Evolutionary conservation across 2,797 vertebrate species (phyloP).

Genomic region (Centroberyx gerrardi): DNA sequence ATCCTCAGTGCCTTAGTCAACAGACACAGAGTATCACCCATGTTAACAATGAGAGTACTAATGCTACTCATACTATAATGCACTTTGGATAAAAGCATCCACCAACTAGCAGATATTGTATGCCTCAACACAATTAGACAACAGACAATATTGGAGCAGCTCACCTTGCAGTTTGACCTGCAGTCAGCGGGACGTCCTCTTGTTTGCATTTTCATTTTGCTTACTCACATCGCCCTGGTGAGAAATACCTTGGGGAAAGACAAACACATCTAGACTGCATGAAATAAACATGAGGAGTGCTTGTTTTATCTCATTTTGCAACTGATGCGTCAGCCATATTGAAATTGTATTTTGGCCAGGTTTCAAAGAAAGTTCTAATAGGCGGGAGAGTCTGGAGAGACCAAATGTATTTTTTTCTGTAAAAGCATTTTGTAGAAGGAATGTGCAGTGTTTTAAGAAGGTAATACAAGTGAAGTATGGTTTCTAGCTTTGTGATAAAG

Average conservation of each 20-base stretch:
- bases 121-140: neutral
- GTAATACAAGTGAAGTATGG: no score
- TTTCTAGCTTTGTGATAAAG: no score
- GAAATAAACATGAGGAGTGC: constrained; percentile 47
- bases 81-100: no score
- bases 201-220: constrained; percentile 11
- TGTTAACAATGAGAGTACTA: no score
- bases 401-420: neutral
- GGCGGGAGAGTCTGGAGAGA: neutral
- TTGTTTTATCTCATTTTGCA: constrained; percentile 12
- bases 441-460: neutral
- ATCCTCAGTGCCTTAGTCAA: no score
- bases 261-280: constrained; percentile 14
- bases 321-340: constrained; percentile 28
- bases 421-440: neutral
- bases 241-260: constrained; percentile 8
- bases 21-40: no score
- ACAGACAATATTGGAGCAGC: neutral
- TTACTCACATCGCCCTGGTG: neutral
- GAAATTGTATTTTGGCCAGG: neutral
- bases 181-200: neutral
- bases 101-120: no score
- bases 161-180: neutral
- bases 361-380: neutral
- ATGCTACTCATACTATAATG: no score